These are phyloP conservation scores for Drosophila borealis DNA, from an alignment of 2,888 invertebrate genomes.

Conservation along the genomic window DNA sequence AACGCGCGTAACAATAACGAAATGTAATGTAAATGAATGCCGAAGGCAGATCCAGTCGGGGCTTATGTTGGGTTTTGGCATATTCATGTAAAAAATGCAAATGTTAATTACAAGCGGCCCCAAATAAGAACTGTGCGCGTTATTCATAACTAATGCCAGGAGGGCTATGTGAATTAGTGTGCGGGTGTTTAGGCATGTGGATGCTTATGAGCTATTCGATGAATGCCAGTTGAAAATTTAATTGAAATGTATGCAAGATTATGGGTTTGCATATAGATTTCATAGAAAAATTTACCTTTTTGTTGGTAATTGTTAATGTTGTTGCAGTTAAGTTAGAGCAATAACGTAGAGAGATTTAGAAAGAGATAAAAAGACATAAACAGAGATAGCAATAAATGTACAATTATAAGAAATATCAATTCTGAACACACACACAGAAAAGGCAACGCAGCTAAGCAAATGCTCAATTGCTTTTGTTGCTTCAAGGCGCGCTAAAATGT, in stretches of 20 bases:
- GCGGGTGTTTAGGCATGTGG: constrained; percentile 6
- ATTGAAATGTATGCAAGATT: constrained; percentile 36
- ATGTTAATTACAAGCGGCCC: constrained; percentile 66
- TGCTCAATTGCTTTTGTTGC: constrained; percentile 15
- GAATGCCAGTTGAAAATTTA: constrained; percentile 24
- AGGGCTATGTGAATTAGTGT: constrained; percentile 15
- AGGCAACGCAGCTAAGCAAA: constrained; percentile 28
- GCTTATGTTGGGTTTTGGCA: constrained; percentile 5
- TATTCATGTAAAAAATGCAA: constrained; percentile 64
- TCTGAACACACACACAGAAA: constrained; percentile 19
- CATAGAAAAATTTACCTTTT: constrained; percentile 69
- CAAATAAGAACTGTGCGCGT: constrained; percentile 63
- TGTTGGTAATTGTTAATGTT: constrained; percentile 50
- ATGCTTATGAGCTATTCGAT: constrained; percentile 17
- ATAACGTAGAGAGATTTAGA: constrained; percentile 37
- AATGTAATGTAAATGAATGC: constrained; percentile 61
- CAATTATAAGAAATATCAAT: constrained; percentile 35
- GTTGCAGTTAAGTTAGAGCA: constrained; percentile 35
- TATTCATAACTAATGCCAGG: constrained; percentile 57
- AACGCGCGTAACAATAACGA: constrained; percentile 18
- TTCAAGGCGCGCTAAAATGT: constrained; percentile 54
- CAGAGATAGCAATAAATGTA: constrained; percentile 46
- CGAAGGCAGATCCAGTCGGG: constrained; percentile 3
- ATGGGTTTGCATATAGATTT: constrained; percentile 35
- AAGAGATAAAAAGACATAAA: constrained; percentile 42